These are phyloP conservation scores for Parazoanthus darwini DNA, from an alignment of 92 coral and sea anemone genomes.

Conservation along the genomic window DNA sequence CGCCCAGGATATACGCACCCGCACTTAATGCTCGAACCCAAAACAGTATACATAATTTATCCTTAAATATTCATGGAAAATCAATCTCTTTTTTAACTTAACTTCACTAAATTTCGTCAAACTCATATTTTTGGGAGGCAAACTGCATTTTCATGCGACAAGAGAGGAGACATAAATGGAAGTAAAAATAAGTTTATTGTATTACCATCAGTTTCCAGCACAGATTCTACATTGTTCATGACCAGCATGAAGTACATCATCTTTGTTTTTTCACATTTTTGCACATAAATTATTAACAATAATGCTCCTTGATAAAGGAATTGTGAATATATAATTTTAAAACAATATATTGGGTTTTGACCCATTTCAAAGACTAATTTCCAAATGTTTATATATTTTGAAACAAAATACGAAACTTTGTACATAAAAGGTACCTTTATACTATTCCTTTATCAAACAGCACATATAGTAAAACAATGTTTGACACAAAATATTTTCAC, in stretches of 20 bases:
- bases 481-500: slow-evolving; percentile 78
- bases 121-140: neutral
- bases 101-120: no score
- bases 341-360: slow-evolving; percentile 59
- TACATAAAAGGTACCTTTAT: slow-evolving; percentile 42
- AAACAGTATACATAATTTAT: no score
- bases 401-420: slow-evolving; percentile 52
- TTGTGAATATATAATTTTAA: slow-evolving; percentile 53
- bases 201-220: slow-evolving; percentile 81
- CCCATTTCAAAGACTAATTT: slow-evolving; percentile 48
- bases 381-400: slow-evolving; percentile 39
- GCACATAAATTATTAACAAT: slow-evolving; percentile 56
- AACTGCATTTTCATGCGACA: neutral
- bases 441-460: slow-evolving; percentile 77
- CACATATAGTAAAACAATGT: slow-evolving; percentile 52
- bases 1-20: no score
- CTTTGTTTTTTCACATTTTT: slow-evolving; percentile 41
- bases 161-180: slow-evolving; percentile 21
- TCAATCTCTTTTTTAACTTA: no score
- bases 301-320: slow-evolving; percentile 86
- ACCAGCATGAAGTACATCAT: slow-evolving; percentile 85
- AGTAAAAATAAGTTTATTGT: slow-evolving; percentile 61
- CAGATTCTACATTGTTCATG: slow-evolving; percentile 78
- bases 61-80: no score
- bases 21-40: no score